These are phyloP conservation scores for Falco novaeseelandiae DNA, from an alignment of 2,797 vertebrate genomes.

Conservation along the genomic window DNA sequence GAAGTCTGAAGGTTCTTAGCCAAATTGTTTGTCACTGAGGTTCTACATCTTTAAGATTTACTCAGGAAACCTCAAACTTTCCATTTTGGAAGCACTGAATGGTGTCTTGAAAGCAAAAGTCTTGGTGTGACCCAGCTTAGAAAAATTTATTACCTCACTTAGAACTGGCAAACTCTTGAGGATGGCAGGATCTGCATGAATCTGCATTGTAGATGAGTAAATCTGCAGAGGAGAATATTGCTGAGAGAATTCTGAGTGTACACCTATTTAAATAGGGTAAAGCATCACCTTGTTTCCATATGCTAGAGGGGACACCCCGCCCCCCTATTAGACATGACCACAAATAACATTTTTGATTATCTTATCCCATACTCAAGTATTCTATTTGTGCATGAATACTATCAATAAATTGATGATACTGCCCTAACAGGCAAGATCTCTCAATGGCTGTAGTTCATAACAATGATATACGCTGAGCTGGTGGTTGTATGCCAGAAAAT, in stretches of 20 bases:
- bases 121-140: neutral
- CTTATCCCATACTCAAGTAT: neutral
- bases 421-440: neutral
- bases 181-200: neutral
- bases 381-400: neutral
- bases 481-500: neutral
- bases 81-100: neutral
- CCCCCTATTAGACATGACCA: neutral
- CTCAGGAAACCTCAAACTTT: neutral
- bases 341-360: neutral
- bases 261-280: neutral
- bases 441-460: neutral
- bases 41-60: neutral
- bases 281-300: neutral
- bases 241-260: neutral
- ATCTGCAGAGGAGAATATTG: neutral
- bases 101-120: conserved; percentile 22
- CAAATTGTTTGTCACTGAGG: conserved; percentile 12
- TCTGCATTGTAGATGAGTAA: conserved; percentile 2
- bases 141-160: conserved; percentile 43
- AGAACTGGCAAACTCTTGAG: conserved; percentile 30
- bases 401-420: neutral
- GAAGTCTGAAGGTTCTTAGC: neutral
- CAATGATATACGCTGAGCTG: neutral
- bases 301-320: neutral